These are phyloP conservation scores for Telmatochromis brachygnathus DNA, from an alignment of 2,113 vertebrate species.

Conservation along the genomic window DNA sequence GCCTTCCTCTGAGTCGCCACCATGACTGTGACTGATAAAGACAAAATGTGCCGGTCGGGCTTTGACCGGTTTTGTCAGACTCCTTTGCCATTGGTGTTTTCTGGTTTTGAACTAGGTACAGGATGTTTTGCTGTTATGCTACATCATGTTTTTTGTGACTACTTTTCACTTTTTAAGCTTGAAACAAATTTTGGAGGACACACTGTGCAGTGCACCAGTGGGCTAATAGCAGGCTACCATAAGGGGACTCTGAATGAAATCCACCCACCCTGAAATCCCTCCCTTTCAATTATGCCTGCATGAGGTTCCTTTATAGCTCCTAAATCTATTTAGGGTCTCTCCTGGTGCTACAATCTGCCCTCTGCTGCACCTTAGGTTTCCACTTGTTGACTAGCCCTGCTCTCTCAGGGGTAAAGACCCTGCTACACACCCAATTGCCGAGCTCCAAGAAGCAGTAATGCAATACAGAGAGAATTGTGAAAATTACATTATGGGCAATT, in stretches of 20 bases:
- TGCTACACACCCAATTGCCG: not conserved
- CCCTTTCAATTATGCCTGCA: conserved; percentile 1
- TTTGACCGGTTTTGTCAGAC: not conserved
- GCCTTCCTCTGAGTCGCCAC: not conserved
- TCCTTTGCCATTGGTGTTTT: not conserved
- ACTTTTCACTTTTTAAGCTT: not conserved
- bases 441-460: not conserved
- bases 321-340: conserved; percentile 32
- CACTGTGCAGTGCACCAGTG: not conserved
- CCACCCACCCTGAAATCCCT: not conserved
- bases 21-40: not conserved
- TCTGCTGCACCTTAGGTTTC: conserved; percentile 18
- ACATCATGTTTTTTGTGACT: not conserved
- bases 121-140: not conserved
- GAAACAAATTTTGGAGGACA: not conserved
- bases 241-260: not conserved
- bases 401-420: not conserved
- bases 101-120: not conserved
- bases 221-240: not conserved
- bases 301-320: not conserved
- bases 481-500: conserved; percentile 37
- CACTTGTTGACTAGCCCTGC: conserved; percentile 2
- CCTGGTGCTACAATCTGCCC: conserved; percentile 3
- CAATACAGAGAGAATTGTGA: not conserved
- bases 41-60: not conserved